Evolutionary conservation across 2,113 vertebrate species (phyloP).

Genomic region (Solea senegalensis): DNA sequence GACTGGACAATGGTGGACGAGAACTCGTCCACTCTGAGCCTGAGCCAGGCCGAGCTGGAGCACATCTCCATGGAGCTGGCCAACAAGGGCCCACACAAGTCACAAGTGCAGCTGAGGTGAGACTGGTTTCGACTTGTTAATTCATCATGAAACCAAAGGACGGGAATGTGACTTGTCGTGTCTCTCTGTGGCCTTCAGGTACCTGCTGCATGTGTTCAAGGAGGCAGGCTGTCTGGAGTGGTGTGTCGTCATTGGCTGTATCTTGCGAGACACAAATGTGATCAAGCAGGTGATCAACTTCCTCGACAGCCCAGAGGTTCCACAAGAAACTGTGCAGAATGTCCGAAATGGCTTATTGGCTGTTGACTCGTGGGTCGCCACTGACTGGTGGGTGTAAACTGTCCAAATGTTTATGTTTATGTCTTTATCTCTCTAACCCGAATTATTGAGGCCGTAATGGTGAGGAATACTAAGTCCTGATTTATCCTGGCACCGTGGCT

Average conservation of each 20-base stretch:
- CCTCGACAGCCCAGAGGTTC: conserved; percentile 89
- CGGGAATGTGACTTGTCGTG: too few species aligned
- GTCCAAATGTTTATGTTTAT: not conserved
- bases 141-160: not conserved
- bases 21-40: conserved; percentile 90
- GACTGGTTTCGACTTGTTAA: conserved; percentile 17
- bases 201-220: conserved; percentile 95
- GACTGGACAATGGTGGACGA: conserved; percentile 98
- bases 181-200: conserved; percentile 75
- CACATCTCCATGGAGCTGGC: conserved; percentile 97
- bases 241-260: conserved; percentile 93
- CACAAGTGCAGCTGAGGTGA: conserved; percentile 96
- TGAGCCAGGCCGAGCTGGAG: conserved; percentile 95
- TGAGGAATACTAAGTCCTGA: too few species aligned
- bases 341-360: conserved; percentile 88
- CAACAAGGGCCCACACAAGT: conserved; percentile 96
- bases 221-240: conserved; percentile 97
- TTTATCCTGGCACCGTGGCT: too few species aligned
- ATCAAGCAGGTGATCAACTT: conserved; percentile 91
- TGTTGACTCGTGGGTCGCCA: conserved; percentile 90
- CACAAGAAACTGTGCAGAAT: conserved; percentile 88
- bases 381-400: conserved; percentile 87
- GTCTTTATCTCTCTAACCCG: not conserved
- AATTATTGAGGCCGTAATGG: not conserved
- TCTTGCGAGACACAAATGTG: conserved; percentile 89